These are phyloP conservation scores for Lineus longissimus DNA, from an alignment of 1,140 invertebrate genomes.

Conservation along the genomic window DNA sequence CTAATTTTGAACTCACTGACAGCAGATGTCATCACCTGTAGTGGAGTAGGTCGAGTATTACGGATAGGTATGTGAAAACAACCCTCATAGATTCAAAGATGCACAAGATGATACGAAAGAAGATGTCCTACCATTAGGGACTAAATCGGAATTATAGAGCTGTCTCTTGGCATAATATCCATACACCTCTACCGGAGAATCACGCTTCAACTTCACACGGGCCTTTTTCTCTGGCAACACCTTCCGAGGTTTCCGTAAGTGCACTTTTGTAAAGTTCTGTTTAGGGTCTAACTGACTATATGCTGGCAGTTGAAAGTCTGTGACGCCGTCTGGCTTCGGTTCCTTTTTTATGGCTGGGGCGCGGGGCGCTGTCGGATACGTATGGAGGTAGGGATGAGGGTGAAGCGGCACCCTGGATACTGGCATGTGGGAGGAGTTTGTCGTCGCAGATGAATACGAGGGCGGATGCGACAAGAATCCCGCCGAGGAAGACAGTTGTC, in stretches of 20 bases:
- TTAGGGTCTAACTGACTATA: too few relatives aligned
- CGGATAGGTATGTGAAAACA: too few relatives aligned
- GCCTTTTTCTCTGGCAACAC: conserved; percentile 32
- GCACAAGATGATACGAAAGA: too few relatives aligned
- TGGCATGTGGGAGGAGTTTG: background rate
- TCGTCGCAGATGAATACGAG: too few relatives aligned
- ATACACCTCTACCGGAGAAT: conserved; percentile 37
- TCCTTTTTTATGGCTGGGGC: conserved; percentile 11
- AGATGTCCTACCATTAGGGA: conserved; percentile 48
- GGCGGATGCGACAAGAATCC: too few relatives aligned
- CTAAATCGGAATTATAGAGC: conserved; percentile 46
- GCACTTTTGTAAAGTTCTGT: conserved; percentile 19
- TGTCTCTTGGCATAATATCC: conserved; percentile 32
- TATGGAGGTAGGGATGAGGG: conserved; percentile 11
- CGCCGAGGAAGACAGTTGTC: too few relatives aligned
- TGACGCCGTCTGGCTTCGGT: conserved; percentile 8
- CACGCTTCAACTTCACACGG: conserved; percentile 28
- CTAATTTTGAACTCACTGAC: too few relatives aligned
- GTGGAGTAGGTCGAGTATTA: too few relatives aligned
- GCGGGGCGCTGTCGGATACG: background rate
- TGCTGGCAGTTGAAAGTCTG: conserved; percentile 7
- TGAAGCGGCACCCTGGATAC: conserved; percentile 7
- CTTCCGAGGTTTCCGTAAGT: conserved; percentile 20
- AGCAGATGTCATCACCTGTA: too few relatives aligned
- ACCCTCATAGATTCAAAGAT: too few relatives aligned